These are phyloP conservation scores for Synergus umbraculus DNA, from an alignment of 2,888 invertebrate genomes.

Conservation along the genomic window DNA sequence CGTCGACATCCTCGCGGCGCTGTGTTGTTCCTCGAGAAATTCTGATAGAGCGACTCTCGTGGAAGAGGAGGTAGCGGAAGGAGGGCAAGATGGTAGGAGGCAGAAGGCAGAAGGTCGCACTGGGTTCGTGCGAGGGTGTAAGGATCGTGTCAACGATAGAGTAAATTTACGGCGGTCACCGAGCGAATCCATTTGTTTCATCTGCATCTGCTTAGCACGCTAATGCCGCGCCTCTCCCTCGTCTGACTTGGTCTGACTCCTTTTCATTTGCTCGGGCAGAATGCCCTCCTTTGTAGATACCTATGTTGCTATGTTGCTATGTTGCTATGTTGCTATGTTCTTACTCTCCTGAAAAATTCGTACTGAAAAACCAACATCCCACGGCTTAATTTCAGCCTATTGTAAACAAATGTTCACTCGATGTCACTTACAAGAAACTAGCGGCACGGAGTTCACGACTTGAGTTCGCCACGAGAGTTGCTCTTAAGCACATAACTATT, in stretches of 20 bases:
- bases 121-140: constrained; percentile 73
- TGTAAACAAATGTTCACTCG: constrained; percentile 30
- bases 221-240: constrained; percentile 65
- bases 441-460: constrained; percentile 31
- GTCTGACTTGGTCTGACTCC: constrained; percentile 50
- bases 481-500: background rate
- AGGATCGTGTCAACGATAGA: constrained; percentile 74
- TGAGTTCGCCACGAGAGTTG: background rate
- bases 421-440: constrained; percentile 14
- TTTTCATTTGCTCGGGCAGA: constrained; percentile 46
- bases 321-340: background rate
- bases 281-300: background rate
- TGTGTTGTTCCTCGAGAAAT: constrained; percentile 48
- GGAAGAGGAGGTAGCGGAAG: constrained; percentile 45
- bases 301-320: background rate
- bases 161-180: constrained; percentile 74
- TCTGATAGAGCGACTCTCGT: constrained; percentile 47
- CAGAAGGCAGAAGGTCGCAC: constrained; percentile 59
- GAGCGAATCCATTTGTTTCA: constrained; percentile 75
- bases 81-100: constrained; percentile 54
- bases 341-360: background rate
- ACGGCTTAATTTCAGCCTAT: constrained; percentile 34
- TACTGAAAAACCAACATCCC: constrained; percentile 30
- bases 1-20: background rate
- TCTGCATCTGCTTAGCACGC: constrained; percentile 76